Evolutionary conservation across 2,113 vertebrate genomes (phyloP).

Genomic region (Xenopus laevis): DNA sequence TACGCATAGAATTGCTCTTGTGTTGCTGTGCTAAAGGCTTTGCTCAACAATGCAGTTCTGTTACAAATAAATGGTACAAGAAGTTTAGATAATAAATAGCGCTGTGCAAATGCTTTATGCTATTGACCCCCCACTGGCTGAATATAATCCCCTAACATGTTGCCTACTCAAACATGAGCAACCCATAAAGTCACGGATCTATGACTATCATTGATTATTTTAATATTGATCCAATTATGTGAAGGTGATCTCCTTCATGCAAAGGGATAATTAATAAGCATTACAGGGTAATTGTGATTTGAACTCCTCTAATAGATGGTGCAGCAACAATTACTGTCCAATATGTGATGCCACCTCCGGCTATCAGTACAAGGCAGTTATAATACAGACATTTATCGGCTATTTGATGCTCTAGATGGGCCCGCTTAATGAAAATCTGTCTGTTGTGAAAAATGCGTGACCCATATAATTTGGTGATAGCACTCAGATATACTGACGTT

Average conservation of each 20-base stretch:
- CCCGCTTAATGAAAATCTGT: background rate
- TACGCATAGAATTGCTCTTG: too few relatives aligned
- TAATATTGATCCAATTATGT: conserved; percentile 1
- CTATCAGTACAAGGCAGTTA: too few relatives aligned
- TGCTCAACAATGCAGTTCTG: background rate
- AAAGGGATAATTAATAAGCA: conserved; percentile 25
- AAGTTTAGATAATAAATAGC: too few relatives aligned
- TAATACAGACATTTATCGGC: background rate
- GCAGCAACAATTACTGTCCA: background rate
- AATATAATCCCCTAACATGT: too few relatives aligned
- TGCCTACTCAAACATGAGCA: too few relatives aligned
- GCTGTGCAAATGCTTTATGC: too few relatives aligned
- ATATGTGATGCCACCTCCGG: background rate
- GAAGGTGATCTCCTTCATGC: conserved; percentile 2
- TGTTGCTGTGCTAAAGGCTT: too few relatives aligned
- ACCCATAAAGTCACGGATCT: background rate
- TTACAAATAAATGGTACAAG: too few relatives aligned
- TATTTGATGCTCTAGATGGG: background rate
- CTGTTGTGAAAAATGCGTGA: background rate
- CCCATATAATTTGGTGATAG: background rate
- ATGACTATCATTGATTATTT: background rate
- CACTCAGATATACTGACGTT: background rate
- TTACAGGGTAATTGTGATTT: conserved; percentile 4
- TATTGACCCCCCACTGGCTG: too few relatives aligned
- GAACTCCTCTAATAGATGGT: background rate